A percentile compares a stretch with the other conserved stretches of the same genome.
These are phyloP conservation scores for Diabrotica balteata DNA, from an alignment of 2,888 invertebrate genomes.

Conservation along the genomic window DNA sequence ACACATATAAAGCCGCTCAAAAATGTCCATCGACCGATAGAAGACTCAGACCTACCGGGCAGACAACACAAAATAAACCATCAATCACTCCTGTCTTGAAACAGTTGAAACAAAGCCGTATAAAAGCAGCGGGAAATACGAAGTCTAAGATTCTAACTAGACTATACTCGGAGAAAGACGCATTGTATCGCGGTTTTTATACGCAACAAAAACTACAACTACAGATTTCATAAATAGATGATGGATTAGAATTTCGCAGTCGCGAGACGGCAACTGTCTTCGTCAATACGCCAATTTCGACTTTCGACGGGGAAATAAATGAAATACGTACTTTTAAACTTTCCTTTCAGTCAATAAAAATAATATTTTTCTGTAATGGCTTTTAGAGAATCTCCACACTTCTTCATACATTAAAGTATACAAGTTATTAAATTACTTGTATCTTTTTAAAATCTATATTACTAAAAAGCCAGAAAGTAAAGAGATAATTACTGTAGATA, in stretches of 20 bases:
- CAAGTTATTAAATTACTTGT: too few species aligned
- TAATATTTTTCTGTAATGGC: too few species aligned
- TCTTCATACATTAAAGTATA: too few species aligned
- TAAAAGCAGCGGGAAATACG: slow-evolving; percentile 60
- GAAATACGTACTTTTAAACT: slow-evolving; percentile 16
- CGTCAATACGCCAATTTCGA: slow-evolving; percentile 29
- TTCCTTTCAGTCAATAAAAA: slow-evolving; percentile 2
- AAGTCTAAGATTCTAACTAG: slow-evolving; percentile 58
- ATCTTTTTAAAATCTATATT: too few species aligned
- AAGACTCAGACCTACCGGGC: slow-evolving; percentile 57
- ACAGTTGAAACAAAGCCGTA: slow-evolving; percentile 60
- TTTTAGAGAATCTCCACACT: too few species aligned
- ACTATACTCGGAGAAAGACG: slow-evolving; percentile 54
- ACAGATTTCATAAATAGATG: slow-evolving; percentile 57
- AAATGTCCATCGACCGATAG: slow-evolving; percentile 49
- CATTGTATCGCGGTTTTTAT: slow-evolving; percentile 53
- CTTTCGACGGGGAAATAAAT: slow-evolving; percentile 18
- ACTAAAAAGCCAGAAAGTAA: too few species aligned
- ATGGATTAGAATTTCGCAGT: slow-evolving; percentile 48
- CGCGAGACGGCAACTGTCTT: slow-evolving; percentile 21
- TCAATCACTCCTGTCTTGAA: slow-evolving; percentile 59
- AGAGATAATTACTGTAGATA: too few species aligned
- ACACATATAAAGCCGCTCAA: slow-evolving; percentile 46
- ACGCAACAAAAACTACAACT: slow-evolving; percentile 55
- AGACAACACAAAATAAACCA: slow-evolving; percentile 61